Base-by-base conservation (phyloP, 2,797 vertebrate genomes). In the Taeniopygia guttata region DNA sequence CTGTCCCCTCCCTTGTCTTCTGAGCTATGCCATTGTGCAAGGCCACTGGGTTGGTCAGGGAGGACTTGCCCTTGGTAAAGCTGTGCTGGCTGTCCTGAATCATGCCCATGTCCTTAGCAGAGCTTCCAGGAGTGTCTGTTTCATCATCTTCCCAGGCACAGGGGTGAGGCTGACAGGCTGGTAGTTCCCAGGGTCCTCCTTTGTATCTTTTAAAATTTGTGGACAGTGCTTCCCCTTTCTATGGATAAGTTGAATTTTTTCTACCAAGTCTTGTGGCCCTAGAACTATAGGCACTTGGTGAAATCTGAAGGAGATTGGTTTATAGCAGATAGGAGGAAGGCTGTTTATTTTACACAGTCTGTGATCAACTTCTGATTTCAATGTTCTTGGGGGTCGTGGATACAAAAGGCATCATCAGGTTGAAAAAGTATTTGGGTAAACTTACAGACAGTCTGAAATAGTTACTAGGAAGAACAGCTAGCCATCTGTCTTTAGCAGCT, bases 21-120 rank as follows among this genome's bases (percentile, higher is more conserved):
- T 40, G 25, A 48, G 25, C 49, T 30, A 2, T 0, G 4, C 34
- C 17, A 9, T 30, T 0, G 5, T 21, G 21, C 30, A 30, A 62
- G 42, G 56, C 42, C 42, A 4, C 56, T 30, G 56, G 17, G 4
- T 55, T 42, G 42, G 30, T 70, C 42, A 55, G 34, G 40, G 54
- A 76, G 56, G 55, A 55, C 49, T 55, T 54, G 30, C 4, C 42
- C 56, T 62, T 70, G 74, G 32, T 70, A 13, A 34, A 55, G 18
- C 64, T 4, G 3, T 55, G 30, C 66, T 86, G 66, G 26, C 66
- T 70, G 43, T 70, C 32, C 32, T 34, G 23, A n/a, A 49, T 43
- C 22, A 22, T 15, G 27, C 87, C 26, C 10, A 6, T 22, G 32
- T 56, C 58, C 49, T 79, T 63, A 43, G 58, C 9, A 56, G 43